A percentile compares a stretch with the other conserved stretches of the same genome.
These are phyloP conservation scores for Gibbula magus DNA, from an alignment of 2,888 invertebrate genomes.

Conservation along the genomic window DNA sequence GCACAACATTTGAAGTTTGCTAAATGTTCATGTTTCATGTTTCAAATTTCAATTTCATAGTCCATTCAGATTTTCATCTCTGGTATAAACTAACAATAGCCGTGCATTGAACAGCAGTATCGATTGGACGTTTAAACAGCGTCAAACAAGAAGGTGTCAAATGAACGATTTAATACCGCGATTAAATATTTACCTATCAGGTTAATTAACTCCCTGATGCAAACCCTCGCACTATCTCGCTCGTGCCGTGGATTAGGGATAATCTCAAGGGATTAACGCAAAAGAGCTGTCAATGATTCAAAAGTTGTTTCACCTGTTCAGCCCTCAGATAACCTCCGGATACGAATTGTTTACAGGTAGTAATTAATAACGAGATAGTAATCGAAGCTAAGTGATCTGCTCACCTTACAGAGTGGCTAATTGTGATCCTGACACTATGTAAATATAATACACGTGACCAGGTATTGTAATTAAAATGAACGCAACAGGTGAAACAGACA, in stretches of 20 bases:
- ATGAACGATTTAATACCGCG: neutral
- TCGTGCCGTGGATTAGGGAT: neutral
- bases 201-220: conserved; percentile 6
- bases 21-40: no score
- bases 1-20: no score
- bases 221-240: neutral
- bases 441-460: neutral
- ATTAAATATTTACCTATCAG: conserved; percentile 10
- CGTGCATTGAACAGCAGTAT: no score
- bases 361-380: neutral
- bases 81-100: no score
- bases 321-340: neutral
- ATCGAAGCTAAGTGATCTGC: neutral
- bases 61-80: no score
- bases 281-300: neutral
- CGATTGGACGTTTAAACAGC: no score
- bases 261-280: conserved; percentile 1
- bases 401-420: neutral
- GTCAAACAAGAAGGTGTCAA: no score
- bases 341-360: neutral
- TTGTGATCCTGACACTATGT: conserved; percentile 20
- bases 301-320: neutral
- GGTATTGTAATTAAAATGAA: conserved; percentile 14
- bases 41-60: no score
- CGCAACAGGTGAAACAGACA: conserved; percentile 6